Conservation (phyloP, 53 echinoderm and acorn worm species). For the Glandiceps talaboti region DNA sequence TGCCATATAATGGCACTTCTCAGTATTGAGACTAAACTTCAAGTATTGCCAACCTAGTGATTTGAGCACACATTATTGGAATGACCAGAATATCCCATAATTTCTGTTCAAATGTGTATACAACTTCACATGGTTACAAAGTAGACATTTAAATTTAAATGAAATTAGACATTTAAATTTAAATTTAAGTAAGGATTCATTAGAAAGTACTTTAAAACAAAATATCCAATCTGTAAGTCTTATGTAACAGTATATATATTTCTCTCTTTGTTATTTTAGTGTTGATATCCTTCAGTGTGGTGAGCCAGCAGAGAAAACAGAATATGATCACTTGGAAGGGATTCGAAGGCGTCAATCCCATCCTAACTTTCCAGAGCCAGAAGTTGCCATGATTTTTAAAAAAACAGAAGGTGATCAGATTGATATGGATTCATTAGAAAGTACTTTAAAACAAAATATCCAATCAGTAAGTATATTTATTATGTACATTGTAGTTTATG, state of each 20-base stretch:
- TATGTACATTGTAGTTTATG: background rate
- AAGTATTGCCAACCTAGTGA: too few species aligned
- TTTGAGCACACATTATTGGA: too few species aligned
- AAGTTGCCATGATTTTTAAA: slow-evolving; percentile 92
- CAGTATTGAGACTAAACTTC: too few species aligned
- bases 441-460: slow-evolving; percentile 61
- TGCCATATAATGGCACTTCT: too few species aligned
- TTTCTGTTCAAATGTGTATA: too few species aligned
- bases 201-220: slow-evolving; percentile 71
- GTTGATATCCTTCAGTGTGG: slow-evolving; percentile 68
- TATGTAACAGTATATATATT: too few species aligned
- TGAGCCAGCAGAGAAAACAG: slow-evolving; percentile 59
- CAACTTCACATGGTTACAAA: too few species aligned
- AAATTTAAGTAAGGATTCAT: slow-evolving; percentile 44
- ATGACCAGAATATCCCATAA: too few species aligned
- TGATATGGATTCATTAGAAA: slow-evolving; percentile 67
- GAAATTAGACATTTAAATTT: too few species aligned
- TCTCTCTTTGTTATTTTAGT: background rate
- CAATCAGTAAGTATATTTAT: slow-evolving; percentile 49
- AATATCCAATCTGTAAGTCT: slow-evolving; percentile 66
- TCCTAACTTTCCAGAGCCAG: slow-evolving; percentile 84
- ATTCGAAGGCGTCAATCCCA: slow-evolving; percentile 55
- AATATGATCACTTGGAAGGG: slow-evolving; percentile 59
- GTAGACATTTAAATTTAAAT: too few species aligned
- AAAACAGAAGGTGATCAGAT: slow-evolving; percentile 80